phyloP scores from a whole-genome alignment of 2,888 invertebrate genomes.

The Luperina testacea region DNA sequence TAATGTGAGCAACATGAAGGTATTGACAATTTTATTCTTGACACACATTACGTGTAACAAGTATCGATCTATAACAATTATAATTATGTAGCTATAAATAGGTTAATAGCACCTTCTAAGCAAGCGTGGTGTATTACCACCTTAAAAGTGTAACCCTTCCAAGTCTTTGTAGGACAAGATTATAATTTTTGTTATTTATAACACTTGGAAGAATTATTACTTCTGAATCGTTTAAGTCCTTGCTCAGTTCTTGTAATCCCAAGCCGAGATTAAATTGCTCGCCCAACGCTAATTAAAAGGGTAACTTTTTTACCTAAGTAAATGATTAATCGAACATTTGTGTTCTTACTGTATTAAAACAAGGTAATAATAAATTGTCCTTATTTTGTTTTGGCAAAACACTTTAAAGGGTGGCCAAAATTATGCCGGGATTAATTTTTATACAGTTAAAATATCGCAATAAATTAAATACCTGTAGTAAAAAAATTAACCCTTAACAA shows the following conservation, averaged over 20 bases:
- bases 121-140: slow-evolving; percentile 65
- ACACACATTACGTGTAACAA: slow-evolving; percentile 36
- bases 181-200: slow-evolving; percentile 88
- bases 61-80: slow-evolving; percentile 33
- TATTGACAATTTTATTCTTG: slow-evolving; percentile 55
- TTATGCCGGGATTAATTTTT: slow-evolving; percentile 28
- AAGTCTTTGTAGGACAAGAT: slow-evolving; percentile 73
- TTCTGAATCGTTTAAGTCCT: slow-evolving; percentile 90
- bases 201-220: slow-evolving; percentile 89
- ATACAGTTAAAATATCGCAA: not conserved
- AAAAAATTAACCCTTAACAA: not conserved
- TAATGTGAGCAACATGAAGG: slow-evolving; percentile 55
- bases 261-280: slow-evolving; percentile 86
- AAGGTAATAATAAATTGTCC: slow-evolving; percentile 57
- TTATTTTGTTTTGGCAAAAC: slow-evolving; percentile 45
- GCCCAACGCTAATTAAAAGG: slow-evolving; percentile 87
- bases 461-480: not conserved
- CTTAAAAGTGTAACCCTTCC: slow-evolving; percentile 74
- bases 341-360: slow-evolving; percentile 64
- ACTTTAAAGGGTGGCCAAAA: slow-evolving; percentile 25
- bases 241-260: slow-evolving; percentile 87
- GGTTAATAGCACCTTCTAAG: slow-evolving; percentile 40
- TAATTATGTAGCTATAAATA: slow-evolving; percentile 32
- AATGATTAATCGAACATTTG: slow-evolving; percentile 83
- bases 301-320: slow-evolving; percentile 82